A percentile compares a stretch with the other conserved stretches of the same genome.
phyloP scores from a whole-genome alignment of 1,140 invertebrate genomes.

The Papilio xuthus region DNA sequence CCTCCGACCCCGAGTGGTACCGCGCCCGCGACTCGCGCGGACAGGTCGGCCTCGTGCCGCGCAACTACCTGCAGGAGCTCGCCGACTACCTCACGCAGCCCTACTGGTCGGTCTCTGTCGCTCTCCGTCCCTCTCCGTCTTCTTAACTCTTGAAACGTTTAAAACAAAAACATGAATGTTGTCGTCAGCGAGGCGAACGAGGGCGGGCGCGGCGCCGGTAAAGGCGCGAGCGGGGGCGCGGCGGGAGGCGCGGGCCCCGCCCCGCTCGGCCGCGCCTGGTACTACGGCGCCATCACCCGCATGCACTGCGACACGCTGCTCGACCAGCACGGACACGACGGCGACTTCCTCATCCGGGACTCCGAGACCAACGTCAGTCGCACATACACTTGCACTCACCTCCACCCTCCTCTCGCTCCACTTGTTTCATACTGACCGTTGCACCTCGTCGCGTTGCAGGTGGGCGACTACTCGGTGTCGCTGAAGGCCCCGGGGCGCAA shows the following conservation, averaged over 20 bases:
- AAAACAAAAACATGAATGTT: too few species aligned
- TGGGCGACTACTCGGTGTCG: slow-evolving; percentile 99
- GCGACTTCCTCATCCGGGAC: slow-evolving; percentile 99
- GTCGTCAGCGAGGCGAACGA: slow-evolving; percentile 40
- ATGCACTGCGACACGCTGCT: slow-evolving; percentile 97
- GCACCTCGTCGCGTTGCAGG: slow-evolving; percentile 82
- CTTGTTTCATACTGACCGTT: background rate
- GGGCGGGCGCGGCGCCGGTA: slow-evolving; percentile 33
- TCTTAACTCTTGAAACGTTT: too few species aligned
- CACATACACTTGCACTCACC: too few species aligned
- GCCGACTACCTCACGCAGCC: slow-evolving; percentile 93
- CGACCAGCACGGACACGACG: slow-evolving; percentile 96
- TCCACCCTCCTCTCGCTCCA: background rate
- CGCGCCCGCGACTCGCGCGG: slow-evolving; percentile 96
- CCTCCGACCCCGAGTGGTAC: slow-evolving; percentile 99
- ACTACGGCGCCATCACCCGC: slow-evolving; percentile 97
- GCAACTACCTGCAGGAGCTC: slow-evolving; percentile 97
- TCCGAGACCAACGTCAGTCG: slow-evolving; percentile 98
- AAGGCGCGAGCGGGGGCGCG: slow-evolving; percentile 43
- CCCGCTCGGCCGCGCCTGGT: slow-evolving; percentile 92
- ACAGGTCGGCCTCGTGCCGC: slow-evolving; percentile 95
- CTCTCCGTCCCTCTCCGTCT: too few species aligned
- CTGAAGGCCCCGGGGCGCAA: slow-evolving; percentile 98
- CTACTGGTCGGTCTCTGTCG: slow-evolving; percentile 80
- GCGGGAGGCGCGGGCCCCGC: slow-evolving; percentile 49